Percentiles rank a stretch among this genome's conserved stretches.
These are phyloP conservation scores for Stenotaenia linearis DNA, from an alignment of 2,888 invertebrate species.

Conservation along the genomic window DNA sequence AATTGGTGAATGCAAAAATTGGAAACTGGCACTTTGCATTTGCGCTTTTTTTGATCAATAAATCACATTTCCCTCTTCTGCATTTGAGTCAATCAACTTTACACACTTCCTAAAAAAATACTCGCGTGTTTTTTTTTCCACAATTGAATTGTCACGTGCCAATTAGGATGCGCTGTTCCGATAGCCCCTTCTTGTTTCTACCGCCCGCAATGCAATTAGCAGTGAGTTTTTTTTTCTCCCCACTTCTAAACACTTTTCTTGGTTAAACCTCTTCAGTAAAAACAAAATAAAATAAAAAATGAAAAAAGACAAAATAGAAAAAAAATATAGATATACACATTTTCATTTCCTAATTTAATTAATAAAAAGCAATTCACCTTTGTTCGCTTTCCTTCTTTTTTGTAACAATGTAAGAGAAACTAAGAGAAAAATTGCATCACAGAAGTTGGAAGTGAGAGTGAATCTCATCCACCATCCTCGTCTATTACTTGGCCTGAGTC, in stretches of 20 bases:
- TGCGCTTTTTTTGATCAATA: neutral
- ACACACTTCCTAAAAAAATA: neutral
- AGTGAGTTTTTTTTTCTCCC: neutral
- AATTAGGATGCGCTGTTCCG: neutral
- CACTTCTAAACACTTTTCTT: neutral
- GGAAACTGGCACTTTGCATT: neutral
- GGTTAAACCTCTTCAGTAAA: neutral
- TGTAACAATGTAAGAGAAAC: neutral
- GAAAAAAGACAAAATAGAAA: neutral
- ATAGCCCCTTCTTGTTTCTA: neutral
- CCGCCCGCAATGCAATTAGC: neutral
- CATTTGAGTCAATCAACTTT: neutral
- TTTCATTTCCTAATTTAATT: neutral
- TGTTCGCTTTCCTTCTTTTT: neutral
- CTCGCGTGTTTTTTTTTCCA: neutral
- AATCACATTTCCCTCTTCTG: neutral
- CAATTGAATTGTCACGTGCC: neutral
- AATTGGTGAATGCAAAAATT: neutral
- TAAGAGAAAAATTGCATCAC: neutral
- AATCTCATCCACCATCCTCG: neutral
- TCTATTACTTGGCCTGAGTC: neutral
- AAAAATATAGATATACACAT: neutral
- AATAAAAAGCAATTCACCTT: neutral
- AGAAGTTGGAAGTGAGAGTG: neutral
- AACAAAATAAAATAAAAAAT: neutral